These are phyloP conservation scores for Lathronympha strigana DNA, from an alignment of 2,888 invertebrate species.

Conservation along the genomic window DNA sequence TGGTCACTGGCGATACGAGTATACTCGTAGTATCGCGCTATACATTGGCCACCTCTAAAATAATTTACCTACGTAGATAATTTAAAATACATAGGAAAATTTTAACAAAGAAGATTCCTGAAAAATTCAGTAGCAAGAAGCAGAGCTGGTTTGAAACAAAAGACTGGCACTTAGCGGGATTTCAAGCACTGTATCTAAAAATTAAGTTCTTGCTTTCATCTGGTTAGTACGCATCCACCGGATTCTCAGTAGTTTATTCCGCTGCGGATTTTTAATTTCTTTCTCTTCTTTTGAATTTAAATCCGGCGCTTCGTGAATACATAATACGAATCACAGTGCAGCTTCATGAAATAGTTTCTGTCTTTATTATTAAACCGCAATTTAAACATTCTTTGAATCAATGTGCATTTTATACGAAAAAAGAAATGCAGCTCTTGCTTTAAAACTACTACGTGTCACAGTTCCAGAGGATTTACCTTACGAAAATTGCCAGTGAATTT, in stretches of 20 bases:
- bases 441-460: background rate
- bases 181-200: conserved; percentile 49
- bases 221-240: conserved; percentile 54
- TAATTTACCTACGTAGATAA: background rate
- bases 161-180: conserved; percentile 43
- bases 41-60: background rate
- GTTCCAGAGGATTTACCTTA: conserved; percentile 6
- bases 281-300: conserved; percentile 63
- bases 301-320: conserved; percentile 63
- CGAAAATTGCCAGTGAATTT: conserved; percentile 15
- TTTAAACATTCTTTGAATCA: conserved; percentile 21
- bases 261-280: conserved; percentile 69
- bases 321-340: conserved; percentile 57
- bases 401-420: conserved; percentile 15
- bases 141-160: conserved; percentile 40
- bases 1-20: no score
- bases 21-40: no score
- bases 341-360: conserved; percentile 55
- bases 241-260: conserved; percentile 62
- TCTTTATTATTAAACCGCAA: conserved; percentile 37
- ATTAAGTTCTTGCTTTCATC: conserved; percentile 45
- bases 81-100: background rate
- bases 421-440: no score
- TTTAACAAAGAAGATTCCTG: conserved; percentile 3
- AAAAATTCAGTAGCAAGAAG: conserved; percentile 13